Evolutionary conservation across 2,797 vertebrate species (phyloP).

Genomic region (Capromys pilorides): DNA sequence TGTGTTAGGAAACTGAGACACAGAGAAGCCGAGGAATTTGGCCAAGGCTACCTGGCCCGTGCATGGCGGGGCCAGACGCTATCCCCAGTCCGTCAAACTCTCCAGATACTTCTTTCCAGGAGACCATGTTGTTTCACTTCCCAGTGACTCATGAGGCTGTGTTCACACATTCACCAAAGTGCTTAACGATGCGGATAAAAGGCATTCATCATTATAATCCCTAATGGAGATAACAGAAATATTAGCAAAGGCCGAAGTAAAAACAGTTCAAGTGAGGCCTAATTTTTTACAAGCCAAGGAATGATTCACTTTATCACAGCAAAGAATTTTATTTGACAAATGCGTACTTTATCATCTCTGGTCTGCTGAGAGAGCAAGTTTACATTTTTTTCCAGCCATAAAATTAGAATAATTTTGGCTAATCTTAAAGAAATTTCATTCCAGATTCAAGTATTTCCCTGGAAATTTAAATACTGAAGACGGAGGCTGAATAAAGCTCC

Average conservation of each 20-base stretch:
- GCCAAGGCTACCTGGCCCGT: not conserved
- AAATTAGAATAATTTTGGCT: conserved; percentile 81
- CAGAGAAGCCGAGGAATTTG: conserved; percentile 13
- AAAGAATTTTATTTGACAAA: conserved; percentile 79
- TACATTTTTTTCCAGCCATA: conserved; percentile 80
- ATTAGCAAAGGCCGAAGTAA: conserved; percentile 67
- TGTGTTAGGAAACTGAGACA: not conserved
- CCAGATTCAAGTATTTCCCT: conserved; percentile 69
- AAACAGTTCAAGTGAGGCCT: conserved; percentile 75
- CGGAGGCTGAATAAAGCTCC: conserved; percentile 68
- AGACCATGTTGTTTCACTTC: conserved; percentile 64
- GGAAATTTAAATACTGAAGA: conserved; percentile 76
- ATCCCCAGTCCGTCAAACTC: conserved; percentile 2
- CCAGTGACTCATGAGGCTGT: conserved; percentile 64
- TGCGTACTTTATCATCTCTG: conserved; percentile 75
- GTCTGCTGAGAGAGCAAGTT: conserved; percentile 75
- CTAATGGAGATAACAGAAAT: conserved; percentile 79
- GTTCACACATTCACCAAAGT: conserved; percentile 70
- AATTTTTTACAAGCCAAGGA: conserved; percentile 72
- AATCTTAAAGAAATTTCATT: conserved; percentile 71
- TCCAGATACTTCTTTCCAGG: conserved; percentile 20
- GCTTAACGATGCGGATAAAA: conserved; percentile 75
- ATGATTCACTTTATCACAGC: conserved; percentile 79
- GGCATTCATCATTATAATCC: conserved; percentile 67
- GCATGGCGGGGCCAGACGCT: not conserved